Evolutionary conservation across 2,888 invertebrate genomes (phyloP).

Genomic region (Phaedon cochleariae): DNA sequence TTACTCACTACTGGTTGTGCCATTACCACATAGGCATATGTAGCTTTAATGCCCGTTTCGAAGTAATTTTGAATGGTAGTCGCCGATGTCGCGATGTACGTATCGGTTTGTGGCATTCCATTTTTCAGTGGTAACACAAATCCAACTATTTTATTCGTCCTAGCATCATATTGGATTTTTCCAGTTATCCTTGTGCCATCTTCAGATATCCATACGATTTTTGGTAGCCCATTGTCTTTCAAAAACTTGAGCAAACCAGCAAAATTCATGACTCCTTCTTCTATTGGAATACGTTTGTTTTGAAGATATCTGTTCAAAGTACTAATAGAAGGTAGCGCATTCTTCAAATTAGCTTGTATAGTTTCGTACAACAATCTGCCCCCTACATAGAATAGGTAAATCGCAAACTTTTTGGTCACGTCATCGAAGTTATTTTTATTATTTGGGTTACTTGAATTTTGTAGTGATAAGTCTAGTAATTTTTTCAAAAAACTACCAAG

Average conservation of each 20-base stretch:
- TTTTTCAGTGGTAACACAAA: conserved; percentile 10
- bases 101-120: neutral
- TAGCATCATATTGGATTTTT: conserved; percentile 10
- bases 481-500: too few relatives aligned
- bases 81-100: conserved; percentile 1
- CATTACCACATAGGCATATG: conserved; percentile 10
- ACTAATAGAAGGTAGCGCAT: too few relatives aligned
- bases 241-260: neutral
- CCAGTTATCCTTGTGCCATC: conserved; percentile 23
- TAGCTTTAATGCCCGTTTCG: neutral
- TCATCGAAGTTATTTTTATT: too few relatives aligned
- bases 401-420: too few relatives aligned
- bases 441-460: too few relatives aligned
- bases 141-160: conserved; percentile 2
- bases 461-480: too few relatives aligned
- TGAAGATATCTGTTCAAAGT: too few relatives aligned
- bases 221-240: conserved; percentile 16
- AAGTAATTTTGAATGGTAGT: neutral
- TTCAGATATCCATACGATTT: conserved; percentile 27
- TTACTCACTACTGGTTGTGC: neutral
- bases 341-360: too few relatives aligned
- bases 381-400: too few relatives aligned
- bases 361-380: too few relatives aligned
- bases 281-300: too few relatives aligned
- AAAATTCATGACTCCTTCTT: too few relatives aligned